Evolutionary conservation across 2,888 invertebrate genomes (phyloP).

Genomic region (Tuta absoluta): DNA sequence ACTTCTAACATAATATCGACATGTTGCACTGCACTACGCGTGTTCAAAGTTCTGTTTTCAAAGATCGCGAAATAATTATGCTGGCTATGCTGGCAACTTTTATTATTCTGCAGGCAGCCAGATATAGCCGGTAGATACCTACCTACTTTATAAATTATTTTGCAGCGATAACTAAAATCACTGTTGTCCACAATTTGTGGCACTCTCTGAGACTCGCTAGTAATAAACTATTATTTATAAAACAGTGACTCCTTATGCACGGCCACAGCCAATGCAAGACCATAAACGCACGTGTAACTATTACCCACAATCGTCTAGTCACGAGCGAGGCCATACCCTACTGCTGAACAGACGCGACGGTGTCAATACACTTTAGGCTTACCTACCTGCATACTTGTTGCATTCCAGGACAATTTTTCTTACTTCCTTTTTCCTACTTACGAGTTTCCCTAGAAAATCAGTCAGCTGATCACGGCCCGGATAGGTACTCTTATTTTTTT

Average conservation of each 20-base stretch:
- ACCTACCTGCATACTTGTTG: not conserved
- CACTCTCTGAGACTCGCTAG: not conserved
- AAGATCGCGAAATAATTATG: no score
- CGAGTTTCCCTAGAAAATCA: no score
- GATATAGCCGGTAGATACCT: no score
- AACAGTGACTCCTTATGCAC: conserved; percentile 9
- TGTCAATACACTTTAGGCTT: not conserved
- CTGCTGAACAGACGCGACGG: conserved; percentile 6
- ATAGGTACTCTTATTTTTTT: no score
- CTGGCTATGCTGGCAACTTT: no score
- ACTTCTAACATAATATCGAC: no score
- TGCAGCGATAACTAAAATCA: not conserved
- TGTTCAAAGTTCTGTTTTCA: no score
- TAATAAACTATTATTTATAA: conserved; percentile 18
- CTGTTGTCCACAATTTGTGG: not conserved
- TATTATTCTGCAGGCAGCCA: no score
- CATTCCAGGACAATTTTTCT: not conserved
- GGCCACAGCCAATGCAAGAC: conserved; percentile 18
- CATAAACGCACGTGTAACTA: conserved; percentile 25
- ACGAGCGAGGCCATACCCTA: conserved; percentile 18
- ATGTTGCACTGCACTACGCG: no score
- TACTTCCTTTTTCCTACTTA: not conserved
- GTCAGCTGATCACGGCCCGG: no score
- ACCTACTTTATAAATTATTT: not conserved
- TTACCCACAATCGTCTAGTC: conserved; percentile 20